A percentile compares a stretch with the other conserved stretches of the same genome.
These are phyloP conservation scores for Acrocyrtus sp. DNA, from an alignment of 2,888 invertebrate genomes.

Conservation along the genomic window DNA sequence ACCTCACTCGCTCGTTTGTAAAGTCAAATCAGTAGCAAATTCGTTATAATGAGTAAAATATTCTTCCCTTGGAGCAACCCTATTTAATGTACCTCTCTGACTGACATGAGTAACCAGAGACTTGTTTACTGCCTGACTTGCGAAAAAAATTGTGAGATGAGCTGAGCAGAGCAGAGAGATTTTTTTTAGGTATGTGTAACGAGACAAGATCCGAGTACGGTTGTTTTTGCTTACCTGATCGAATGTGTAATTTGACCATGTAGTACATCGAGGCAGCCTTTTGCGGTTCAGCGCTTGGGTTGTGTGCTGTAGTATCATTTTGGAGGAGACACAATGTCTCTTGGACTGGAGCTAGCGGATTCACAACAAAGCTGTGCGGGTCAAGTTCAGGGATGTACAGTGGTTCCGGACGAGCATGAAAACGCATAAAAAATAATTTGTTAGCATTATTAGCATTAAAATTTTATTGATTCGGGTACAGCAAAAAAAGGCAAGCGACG, in stretches of 20 bases:
- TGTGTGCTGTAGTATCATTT: conserved; percentile 91
- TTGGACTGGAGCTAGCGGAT: conserved; percentile 90
- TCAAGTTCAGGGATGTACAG: conserved; percentile 64
- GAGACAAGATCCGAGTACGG: too few relatives aligned
- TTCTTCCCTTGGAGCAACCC: too few relatives aligned
- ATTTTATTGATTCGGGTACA: background rate
- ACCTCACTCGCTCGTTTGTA: too few relatives aligned
- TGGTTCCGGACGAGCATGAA: background rate
- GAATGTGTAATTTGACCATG: conserved; percentile 91
- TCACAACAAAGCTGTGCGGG: conserved; percentile 83
- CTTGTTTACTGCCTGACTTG: too few relatives aligned
- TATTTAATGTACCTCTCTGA: too few relatives aligned
- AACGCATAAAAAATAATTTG: background rate
- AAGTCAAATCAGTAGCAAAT: too few relatives aligned
- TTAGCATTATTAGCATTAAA: background rate
- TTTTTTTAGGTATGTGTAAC: too few relatives aligned
- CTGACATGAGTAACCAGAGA: too few relatives aligned
- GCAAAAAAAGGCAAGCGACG: background rate
- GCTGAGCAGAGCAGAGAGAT: too few relatives aligned
- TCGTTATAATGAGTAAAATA: too few relatives aligned
- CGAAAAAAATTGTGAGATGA: too few relatives aligned
- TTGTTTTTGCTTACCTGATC: conserved; percentile 74
- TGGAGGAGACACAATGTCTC: conserved; percentile 91
- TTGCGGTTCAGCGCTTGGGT: conserved; percentile 84
- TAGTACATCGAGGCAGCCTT: conserved; percentile 92